Base-by-base conservation (phyloP, 2,113 vertebrate genomes). In the Pluvialis apricaria region DNA sequence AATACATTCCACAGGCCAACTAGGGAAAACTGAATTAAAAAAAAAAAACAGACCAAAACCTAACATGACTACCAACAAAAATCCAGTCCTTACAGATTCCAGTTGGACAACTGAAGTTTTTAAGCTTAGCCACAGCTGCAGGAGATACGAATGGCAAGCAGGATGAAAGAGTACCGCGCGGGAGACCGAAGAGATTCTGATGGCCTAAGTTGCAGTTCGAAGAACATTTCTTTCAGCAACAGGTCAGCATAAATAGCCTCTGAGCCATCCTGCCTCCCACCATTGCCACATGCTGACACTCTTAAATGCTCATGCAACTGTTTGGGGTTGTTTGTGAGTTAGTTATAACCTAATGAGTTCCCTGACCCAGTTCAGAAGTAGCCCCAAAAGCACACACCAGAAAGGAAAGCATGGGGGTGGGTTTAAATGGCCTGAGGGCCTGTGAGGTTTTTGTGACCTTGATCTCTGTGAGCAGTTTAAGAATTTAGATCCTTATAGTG, bases 1-100 rank as follows among this genome's bases (percentile, higher is more conserved):
- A 92, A 95, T 77, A 82, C 69, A 91, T 94, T 93, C 69, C 64
- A 80, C 86, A 93, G 2, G 38, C 86, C 85, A 97, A 58, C 89
- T 66, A 79, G 94, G 44, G 76, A 94, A 95, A 95, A 93, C 12
- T 44, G 62, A 86, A 70, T 82, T 66, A 24, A 54, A 71, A 54
- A 60, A 64, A n/a, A 19, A 2, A 45, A 45, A 14, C 3, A 6
- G 12, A 4, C 4, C 6, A 80, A 49, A 88, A 16, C 26, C 45
- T 55, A 61, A 62, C 17, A 71, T 6, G 24, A 52, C 52, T 85
- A 68, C n/a, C 26, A 80, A 24, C 38, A 72, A 85, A 87, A 88
- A 55, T 69, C 29, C 40, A 75, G 34, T 24, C 21, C 16, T 96
- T 69, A 55, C 28, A 12, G 38, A 58, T 77, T 85, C 31, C 18